phyloP scores from a whole-genome alignment of 2,888 invertebrate species.

The Tipula vernalis region DNA sequence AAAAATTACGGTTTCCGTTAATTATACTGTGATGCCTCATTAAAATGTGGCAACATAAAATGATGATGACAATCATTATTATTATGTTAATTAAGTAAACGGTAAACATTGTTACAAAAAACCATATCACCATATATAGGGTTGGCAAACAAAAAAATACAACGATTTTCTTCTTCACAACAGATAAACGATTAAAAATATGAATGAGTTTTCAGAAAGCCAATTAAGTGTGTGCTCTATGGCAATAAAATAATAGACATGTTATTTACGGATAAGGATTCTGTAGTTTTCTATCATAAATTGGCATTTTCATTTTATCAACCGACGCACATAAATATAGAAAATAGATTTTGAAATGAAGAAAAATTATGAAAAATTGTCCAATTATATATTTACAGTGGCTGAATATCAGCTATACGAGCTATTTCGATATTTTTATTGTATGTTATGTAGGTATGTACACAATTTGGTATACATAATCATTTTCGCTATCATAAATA shows the following conservation, averaged over 20 bases:
- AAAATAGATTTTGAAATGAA: neutral
- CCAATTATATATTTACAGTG: constrained; percentile 10
- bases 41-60: neutral
- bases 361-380: neutral
- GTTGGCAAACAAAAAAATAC: neutral
- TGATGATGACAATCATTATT: neutral
- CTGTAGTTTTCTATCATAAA: neutral
- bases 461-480: neutral
- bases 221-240: neutral
- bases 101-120: neutral
- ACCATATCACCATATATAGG: neutral
- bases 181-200: neutral
- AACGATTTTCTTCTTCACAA: neutral
- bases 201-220: neutral
- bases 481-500: neutral
- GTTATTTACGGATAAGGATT: neutral
- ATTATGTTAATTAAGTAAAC: neutral
- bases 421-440: neutral
- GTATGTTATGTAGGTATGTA: neutral
- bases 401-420: constrained; percentile 4
- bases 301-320: neutral
- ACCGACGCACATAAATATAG: neutral
- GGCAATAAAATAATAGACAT: neutral
- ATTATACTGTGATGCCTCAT: neutral
- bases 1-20: neutral